Base-by-base conservation (phyloP, 2,797 vertebrate species). In the Chelonia mydas region DNA sequence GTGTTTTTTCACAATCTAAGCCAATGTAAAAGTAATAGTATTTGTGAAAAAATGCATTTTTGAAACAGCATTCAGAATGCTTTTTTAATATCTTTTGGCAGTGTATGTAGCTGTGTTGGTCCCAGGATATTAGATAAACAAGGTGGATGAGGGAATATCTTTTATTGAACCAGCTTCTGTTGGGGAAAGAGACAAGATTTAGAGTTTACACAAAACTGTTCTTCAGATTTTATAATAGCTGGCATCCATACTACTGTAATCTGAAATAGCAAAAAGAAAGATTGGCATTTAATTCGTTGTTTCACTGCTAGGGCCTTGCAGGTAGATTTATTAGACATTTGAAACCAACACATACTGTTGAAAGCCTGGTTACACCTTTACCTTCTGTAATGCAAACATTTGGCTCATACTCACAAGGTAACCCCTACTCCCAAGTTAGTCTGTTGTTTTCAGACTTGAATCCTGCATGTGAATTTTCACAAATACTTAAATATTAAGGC, bases 1-100 rank as follows among this genome's bases (percentile, higher is more conserved):
- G 15, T 65, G n/a, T n/a, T 84, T 88, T 90, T 93, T 84, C 81
- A 55, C 7, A 90, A 41, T 83, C 68, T 85, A 81, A 95, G 72
- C 37, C 72, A 53, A 45, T 19, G 11, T 47, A 85, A 84, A 65
- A 83, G 19, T 7, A 12, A 3, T 81, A 53, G 47, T 11, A 74
- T 89, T 89, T 28, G 50, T 83, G 76, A 77, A n/a, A 76, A 90
- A 93, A 72, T 5, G 45, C 4, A 3, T 3, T 81, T 96, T 27
- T 87, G 90, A 80, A 91, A 89, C 77, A 4, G 5, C 61, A 23
- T 8, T 83, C 28, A 21, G 33, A 87, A 86, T n/a, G 27, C 6
- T 84, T 76, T 37, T 78, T 76, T 37, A 78, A 6, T 82, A 11
- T 11, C 68, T 28, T 27, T 55, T 55, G 54, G 54, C 54, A 27